Percentiles rank a stretch among this genome's conserved stretches.
Conservation (phyloP, 2,888 invertebrate species). For the Psylliodes chrysocephalus region DNA sequence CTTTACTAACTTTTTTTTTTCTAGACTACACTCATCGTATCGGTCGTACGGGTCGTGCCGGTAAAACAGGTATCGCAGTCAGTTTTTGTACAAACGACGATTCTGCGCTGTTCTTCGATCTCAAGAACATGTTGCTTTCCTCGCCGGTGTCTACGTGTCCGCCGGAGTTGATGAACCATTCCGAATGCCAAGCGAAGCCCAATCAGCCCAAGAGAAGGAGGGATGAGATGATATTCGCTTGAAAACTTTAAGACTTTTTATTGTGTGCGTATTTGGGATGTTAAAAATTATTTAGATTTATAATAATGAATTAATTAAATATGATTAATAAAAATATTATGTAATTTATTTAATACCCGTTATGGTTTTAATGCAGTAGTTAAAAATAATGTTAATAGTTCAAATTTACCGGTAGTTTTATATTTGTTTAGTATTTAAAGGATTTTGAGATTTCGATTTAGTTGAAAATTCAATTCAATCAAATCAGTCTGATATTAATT, state of each 20-base stretch:
- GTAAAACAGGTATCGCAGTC: conserved; percentile 95
- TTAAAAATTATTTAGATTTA: too few species aligned
- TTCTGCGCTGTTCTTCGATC: conserved; percentile 92
- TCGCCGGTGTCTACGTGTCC: conserved; percentile 96
- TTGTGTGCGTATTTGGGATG: too few species aligned
- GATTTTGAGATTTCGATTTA: too few species aligned
- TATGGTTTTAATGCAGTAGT: too few species aligned
- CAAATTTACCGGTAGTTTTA: too few species aligned
- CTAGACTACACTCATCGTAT: conserved; percentile 96
- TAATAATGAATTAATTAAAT: too few species aligned
- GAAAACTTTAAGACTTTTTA: conserved; percentile 48
- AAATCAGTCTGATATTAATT: too few species aligned
- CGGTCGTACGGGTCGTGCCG: conserved; percentile 98
- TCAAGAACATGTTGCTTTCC: conserved; percentile 88
- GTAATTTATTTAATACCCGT: too few species aligned
- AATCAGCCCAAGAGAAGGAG: conserved; percentile 93
- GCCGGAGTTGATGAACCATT: conserved; percentile 96
- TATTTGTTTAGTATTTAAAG: too few species aligned
- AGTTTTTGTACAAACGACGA: conserved; percentile 98
- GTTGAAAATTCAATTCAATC: too few species aligned
- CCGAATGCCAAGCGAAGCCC: conserved; percentile 98
- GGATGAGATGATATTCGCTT: conserved; percentile 96
- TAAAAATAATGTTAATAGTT: too few species aligned
- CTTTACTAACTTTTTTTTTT: conserved; percentile 43
- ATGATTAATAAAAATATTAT: too few species aligned